phyloP scores from a whole-genome alignment of 92 coral and sea anemone species.

The Zoanthus sansibaricus region DNA sequence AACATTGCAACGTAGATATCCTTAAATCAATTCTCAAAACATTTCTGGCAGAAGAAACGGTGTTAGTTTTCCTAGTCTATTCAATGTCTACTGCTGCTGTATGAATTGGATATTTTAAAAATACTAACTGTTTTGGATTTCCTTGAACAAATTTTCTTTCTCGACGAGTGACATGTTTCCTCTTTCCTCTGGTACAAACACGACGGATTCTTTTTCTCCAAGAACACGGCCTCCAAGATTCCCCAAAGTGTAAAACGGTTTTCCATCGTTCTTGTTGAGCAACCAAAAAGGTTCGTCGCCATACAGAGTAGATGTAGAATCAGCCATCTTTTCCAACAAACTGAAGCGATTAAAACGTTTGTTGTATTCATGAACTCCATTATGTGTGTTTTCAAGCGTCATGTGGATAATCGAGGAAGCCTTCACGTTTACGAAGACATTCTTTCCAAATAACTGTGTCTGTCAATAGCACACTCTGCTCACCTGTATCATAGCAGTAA shows the following conservation, averaged over 20 bases:
- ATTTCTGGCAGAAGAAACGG: no score
- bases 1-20: no score
- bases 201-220: constrained; percentile 7
- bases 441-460: no score
- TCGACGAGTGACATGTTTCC: not conserved
- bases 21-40: no score
- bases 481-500: constrained; percentile 80
- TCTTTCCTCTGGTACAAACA: not conserved
- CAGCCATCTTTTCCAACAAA: not conserved
- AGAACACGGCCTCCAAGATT: not conserved
- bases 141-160: not conserved
- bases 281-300: not conserved
- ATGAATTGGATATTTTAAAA: not conserved
- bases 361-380: not conserved
- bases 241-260: not conserved
- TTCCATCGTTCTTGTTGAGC: not conserved
- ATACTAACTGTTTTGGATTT: not conserved
- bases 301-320: not conserved
- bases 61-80: no score
- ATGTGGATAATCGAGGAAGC: no score
- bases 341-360: no score
- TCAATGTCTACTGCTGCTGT: no score
- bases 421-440: not conserved
- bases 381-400: not conserved
- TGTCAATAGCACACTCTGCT: not conserved